A percentile compares a stretch with the other conserved stretches of the same genome.
Conservation (phyloP, 2,113 vertebrate species). For the Ochotona curzoniae region DNA sequence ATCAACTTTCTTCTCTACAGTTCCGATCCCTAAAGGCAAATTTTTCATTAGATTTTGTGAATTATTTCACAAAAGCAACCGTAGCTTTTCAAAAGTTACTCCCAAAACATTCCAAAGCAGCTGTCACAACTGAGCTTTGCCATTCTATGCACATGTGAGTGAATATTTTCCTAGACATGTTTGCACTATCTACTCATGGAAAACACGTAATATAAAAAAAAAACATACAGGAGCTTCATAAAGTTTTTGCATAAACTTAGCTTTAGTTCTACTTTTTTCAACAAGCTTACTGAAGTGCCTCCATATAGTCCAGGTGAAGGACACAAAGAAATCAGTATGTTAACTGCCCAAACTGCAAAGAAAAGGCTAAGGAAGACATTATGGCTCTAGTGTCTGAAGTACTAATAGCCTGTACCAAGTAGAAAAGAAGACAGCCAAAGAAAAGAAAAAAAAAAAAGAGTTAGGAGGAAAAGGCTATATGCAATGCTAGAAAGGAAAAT, state of each 20-base stretch:
- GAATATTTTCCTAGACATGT: neutral
- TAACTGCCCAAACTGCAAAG: neutral
- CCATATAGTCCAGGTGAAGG: neutral
- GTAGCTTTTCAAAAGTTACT: conserved; percentile 53
- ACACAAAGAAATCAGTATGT: neutral
- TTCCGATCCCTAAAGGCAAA: conserved; percentile 73
- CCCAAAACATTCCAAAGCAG: conserved; percentile 47
- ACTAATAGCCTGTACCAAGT: neutral
- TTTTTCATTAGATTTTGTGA: conserved; percentile 77
- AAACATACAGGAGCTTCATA: too few relatives aligned
- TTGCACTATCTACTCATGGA: neutral
- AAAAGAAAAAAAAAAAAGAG: neutral
- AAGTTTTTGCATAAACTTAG: too few relatives aligned
- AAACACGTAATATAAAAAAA: neutral
- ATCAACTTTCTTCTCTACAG: conserved; percentile 79
- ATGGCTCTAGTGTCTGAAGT: neutral
- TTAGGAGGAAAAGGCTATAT: neutral
- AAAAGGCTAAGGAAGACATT: neutral
- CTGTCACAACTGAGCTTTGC: neutral
- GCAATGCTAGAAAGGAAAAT: neutral
- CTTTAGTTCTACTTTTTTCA: too few relatives aligned
- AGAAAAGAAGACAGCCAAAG: neutral
- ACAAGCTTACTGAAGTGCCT: too few relatives aligned
- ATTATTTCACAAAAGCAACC: conserved; percentile 69
- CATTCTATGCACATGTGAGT: neutral